These are phyloP conservation scores for Andrena hattorfiana DNA, from an alignment of 2,888 invertebrate genomes.

Conservation along the genomic window DNA sequence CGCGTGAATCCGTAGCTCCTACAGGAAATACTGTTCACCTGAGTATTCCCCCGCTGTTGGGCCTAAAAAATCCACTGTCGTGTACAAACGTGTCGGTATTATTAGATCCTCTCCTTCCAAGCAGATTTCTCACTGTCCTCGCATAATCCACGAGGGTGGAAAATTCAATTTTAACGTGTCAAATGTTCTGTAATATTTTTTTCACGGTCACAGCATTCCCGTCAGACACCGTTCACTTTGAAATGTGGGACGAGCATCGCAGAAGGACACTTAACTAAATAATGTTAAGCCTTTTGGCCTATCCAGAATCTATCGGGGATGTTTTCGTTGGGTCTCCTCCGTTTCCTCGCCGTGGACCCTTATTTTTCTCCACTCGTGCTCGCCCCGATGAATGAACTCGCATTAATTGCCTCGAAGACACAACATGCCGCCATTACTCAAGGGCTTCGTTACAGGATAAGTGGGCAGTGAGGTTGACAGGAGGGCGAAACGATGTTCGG, in stretches of 20 bases:
- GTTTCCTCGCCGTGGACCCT: too few relatives aligned
- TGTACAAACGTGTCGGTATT: background rate
- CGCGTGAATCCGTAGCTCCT: background rate
- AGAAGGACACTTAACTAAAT: too few relatives aligned
- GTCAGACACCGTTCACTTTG: too few relatives aligned
- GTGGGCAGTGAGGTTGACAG: slow-evolving; percentile 31
- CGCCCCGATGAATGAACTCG: slow-evolving; percentile 68
- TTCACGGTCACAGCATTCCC: too few relatives aligned
- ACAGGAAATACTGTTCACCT: background rate
- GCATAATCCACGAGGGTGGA: background rate
- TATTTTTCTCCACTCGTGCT: slow-evolving; percentile 12
- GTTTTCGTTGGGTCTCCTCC: too few relatives aligned
- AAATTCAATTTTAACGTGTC: background rate
- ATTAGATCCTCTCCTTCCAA: background rate
- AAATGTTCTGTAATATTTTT: slow-evolving; percentile 5
- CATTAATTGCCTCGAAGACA: slow-evolving; percentile 79
- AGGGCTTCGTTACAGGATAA: slow-evolving; percentile 65
- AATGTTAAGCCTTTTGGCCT: too few relatives aligned
- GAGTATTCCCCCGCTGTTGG: background rate
- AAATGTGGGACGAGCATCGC: too few relatives aligned
- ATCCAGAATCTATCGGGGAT: too few relatives aligned
- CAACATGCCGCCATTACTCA: slow-evolving; percentile 80
- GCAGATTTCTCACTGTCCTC: background rate
- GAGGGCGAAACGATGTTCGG: too few relatives aligned
- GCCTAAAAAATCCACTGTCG: background rate